Percentiles rank a stretch among this genome's conserved stretches.
Conservation (phyloP, 2,113 vertebrate species). For the Festucalex cinctus region DNA sequence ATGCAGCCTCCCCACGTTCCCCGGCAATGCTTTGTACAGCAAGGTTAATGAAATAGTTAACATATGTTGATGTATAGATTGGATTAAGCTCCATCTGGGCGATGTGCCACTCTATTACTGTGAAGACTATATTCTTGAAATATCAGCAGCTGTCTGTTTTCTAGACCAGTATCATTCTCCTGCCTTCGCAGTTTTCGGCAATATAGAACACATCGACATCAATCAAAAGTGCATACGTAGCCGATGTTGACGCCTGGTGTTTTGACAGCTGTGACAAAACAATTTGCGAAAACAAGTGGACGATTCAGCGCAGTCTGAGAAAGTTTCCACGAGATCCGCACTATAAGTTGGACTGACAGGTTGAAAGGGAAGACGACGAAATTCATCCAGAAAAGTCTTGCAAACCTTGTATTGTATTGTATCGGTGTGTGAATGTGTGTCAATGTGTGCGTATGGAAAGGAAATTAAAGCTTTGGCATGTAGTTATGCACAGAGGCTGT, state of each 20-base stretch:
- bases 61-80: slow-evolving; percentile 63
- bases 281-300: slow-evolving; percentile 61
- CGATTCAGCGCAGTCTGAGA: slow-evolving; percentile 48
- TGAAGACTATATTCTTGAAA: slow-evolving; percentile 50
- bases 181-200: slow-evolving; percentile 31
- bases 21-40: slow-evolving; percentile 28
- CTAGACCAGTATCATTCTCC: slow-evolving; percentile 22
- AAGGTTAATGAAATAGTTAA: slow-evolving; percentile 68
- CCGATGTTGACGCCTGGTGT: slow-evolving; percentile 51
- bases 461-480: slow-evolving; percentile 26
- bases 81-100: slow-evolving; percentile 69
- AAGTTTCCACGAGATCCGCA: slow-evolving; percentile 57
- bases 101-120: slow-evolving; percentile 45
- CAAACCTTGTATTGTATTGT: slow-evolving; percentile 5
- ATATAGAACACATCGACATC: slow-evolving; percentile 50
- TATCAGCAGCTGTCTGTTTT: slow-evolving; percentile 61
- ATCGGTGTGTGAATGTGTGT: slow-evolving; percentile 6
- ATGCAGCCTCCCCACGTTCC: slow-evolving; percentile 56
- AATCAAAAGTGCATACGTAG: slow-evolving; percentile 34
- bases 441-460: slow-evolving; percentile 14
- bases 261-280: slow-evolving; percentile 73
- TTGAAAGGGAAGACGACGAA: slow-evolving; percentile 2
- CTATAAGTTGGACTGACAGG: slow-evolving; percentile 43
- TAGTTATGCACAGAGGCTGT: slow-evolving; percentile 15
- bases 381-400: slow-evolving; percentile 28